Conservation (phyloP, 2,888 invertebrate genomes). For the Andrena flavipes region DNA sequence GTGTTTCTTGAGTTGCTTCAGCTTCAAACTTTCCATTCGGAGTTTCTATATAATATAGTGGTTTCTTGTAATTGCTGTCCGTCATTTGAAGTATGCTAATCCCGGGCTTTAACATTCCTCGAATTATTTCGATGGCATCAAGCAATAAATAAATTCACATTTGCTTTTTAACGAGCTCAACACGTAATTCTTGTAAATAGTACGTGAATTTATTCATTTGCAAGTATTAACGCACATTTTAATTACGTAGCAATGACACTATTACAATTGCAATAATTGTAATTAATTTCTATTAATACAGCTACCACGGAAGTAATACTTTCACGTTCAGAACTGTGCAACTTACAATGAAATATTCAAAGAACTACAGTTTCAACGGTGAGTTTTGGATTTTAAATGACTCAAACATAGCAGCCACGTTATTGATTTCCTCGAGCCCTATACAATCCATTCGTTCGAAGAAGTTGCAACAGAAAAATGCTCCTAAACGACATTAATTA, state of each 20-base stretch:
- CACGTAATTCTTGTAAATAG: conserved; percentile 6
- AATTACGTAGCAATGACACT: background rate
- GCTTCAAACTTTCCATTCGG: background rate
- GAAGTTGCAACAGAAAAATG: background rate
- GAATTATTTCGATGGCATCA: conserved; percentile 18
- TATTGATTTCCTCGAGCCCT: background rate
- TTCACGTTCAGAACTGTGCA: no score
- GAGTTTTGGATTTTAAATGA: conserved; percentile 3
- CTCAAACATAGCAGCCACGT: background rate
- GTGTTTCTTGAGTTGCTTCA: conserved; percentile 4
- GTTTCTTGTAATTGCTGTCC: background rate
- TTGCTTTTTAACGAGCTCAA: no score
- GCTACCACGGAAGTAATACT: no score
- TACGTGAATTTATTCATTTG: background rate
- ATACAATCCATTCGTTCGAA: background rate
- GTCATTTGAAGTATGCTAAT: background rate
- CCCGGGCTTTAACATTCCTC: background rate
- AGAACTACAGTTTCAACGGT: background rate
- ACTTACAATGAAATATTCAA: no score
- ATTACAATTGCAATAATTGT: background rate
- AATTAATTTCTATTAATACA: background rate
- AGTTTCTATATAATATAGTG: background rate
- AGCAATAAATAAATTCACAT: no score
- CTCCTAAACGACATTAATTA: conserved; percentile 23
- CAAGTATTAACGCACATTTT: background rate